Evolutionary conservation across 2,113 vertebrate genomes (phyloP).

Genomic region (Alaudala cheleensis): DNA sequence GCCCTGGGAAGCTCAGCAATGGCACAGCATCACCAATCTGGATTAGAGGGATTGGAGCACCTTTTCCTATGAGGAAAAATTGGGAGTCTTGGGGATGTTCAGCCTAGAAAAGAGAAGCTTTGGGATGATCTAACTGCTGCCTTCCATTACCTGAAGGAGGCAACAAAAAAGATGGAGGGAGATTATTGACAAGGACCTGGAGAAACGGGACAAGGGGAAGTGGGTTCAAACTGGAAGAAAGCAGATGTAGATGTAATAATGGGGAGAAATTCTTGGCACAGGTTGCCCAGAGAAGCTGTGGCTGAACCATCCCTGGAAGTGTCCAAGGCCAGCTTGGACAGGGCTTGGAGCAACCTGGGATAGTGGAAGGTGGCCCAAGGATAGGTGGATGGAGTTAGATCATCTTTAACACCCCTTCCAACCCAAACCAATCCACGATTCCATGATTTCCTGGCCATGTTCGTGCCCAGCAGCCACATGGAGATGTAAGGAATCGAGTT

Average conservation of each 20-base stretch:
- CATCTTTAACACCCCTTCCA: accelerated
- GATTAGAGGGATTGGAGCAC: background rate
- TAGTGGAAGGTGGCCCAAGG: background rate
- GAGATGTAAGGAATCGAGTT: accelerated
- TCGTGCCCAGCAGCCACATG: background rate
- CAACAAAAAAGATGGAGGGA: background rate
- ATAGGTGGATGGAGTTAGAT: background rate
- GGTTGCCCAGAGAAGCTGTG: background rate
- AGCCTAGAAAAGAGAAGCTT: background rate
- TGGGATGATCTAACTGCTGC: background rate
- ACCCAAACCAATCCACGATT: background rate
- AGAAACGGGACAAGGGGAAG: background rate
- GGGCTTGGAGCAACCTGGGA: background rate
- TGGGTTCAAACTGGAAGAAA: background rate
- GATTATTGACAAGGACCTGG: background rate
- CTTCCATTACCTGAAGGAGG: background rate
- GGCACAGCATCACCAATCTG: background rate
- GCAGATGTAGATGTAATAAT: background rate
- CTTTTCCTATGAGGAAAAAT: background rate
- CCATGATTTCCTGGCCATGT: background rate
- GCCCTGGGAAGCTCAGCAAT: background rate
- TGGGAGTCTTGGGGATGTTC: background rate
- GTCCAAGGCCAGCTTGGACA: background rate
- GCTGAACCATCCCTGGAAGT: background rate
- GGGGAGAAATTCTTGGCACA: background rate